Conservation (phyloP, 2,113 vertebrate species). For the Notarius quadriscutis region DNA sequence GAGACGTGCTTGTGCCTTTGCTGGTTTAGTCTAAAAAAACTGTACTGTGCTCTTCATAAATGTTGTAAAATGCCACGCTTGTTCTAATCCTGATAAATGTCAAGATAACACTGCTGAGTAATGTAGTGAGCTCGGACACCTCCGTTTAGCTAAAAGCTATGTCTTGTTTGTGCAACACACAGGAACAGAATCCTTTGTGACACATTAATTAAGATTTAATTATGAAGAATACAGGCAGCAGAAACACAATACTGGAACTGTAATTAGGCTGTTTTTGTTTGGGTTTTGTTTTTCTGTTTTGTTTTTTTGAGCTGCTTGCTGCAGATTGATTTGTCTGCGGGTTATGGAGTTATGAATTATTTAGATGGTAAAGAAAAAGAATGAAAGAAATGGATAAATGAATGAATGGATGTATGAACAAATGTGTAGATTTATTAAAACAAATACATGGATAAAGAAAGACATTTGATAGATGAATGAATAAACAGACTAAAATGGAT, state of each 20-base stretch:
- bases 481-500: too few species aligned
- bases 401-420: not conserved
- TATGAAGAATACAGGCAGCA: not conserved
- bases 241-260: not conserved
- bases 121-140: not conserved
- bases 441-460: too few species aligned
- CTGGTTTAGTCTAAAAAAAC: not conserved
- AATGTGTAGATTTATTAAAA: too few species aligned
- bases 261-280: not conserved
- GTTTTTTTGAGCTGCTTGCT: not conserved
- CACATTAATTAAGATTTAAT: not conserved
- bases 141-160: not conserved
- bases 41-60: too few species aligned
- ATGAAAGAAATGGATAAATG: too few species aligned
- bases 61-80: not conserved
- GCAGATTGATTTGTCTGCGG: not conserved
- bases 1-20: not conserved
- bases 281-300: not conserved
- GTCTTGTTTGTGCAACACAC: not conserved
- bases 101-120: not conserved
- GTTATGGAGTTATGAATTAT: not conserved
- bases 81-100: not conserved
- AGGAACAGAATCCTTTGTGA: not conserved
- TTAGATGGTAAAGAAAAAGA: not conserved
- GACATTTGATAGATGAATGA: too few species aligned